These are phyloP conservation scores for Plutomurus gul DNA, from an alignment of 1,140 invertebrate genomes.

Conservation along the genomic window DNA sequence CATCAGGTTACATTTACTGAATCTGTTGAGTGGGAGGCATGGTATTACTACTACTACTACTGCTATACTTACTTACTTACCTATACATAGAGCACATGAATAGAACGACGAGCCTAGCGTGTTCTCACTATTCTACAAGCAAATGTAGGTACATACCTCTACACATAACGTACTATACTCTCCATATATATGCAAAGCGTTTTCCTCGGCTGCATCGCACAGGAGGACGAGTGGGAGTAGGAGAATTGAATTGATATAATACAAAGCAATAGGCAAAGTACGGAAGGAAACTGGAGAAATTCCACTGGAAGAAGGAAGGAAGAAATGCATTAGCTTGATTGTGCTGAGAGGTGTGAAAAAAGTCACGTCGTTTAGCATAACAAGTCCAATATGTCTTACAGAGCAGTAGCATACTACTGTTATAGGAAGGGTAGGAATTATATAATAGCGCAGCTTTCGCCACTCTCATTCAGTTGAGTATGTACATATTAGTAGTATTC, in stretches of 20 bases:
- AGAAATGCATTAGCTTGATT: conserved; percentile 38
- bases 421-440: background rate
- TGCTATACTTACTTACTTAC: no score
- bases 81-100: no score
- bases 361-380: conserved; percentile 26
- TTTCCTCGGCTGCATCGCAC: no score
- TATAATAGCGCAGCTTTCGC: background rate
- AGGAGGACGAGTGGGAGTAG: background rate
- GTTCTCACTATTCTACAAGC: background rate
- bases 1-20: background rate
- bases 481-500: no score
- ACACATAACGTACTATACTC: background rate
- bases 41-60: no score
- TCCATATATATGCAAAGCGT: no score
- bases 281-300: background rate
- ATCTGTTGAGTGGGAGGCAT: no score
- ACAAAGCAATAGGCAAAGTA: background rate
- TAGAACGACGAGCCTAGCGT: no score
- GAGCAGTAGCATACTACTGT: no score
- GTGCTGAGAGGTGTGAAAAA: conserved; percentile 38
- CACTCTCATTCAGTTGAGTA: background rate
- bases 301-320: background rate
- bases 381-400: conserved; percentile 5
- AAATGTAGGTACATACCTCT: background rate
- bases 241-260: background rate